Conservation (phyloP, 1,140 invertebrate species). For the Drosophila subobscura region DNA sequence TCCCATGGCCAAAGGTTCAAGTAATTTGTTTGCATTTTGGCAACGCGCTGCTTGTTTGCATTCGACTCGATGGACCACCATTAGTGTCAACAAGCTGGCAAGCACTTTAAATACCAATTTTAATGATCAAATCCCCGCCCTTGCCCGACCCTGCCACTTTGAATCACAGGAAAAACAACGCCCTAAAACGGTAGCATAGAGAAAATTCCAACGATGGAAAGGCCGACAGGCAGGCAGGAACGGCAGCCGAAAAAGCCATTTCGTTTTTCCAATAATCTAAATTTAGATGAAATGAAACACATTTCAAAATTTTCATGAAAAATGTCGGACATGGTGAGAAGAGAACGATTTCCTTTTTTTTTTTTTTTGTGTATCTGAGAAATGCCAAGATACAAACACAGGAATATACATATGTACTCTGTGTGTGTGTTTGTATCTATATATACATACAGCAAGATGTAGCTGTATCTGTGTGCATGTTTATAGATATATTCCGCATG, state of each 20-base stretch:
- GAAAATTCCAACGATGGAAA: conserved; percentile 56
- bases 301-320: conserved; percentile 82
- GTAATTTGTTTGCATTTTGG: conserved; percentile 37
- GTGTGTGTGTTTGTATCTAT: conserved; percentile 28
- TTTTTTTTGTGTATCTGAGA: conserved; percentile 61
- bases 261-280: conserved; percentile 72
- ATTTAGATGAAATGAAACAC: conserved; percentile 81
- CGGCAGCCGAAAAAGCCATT: conserved; percentile 56
- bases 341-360: conserved; percentile 39
- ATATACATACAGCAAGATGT: conserved; percentile 25
- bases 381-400: conserved; percentile 52
- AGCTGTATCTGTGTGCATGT: conserved; percentile 36
- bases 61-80: conserved; percentile 26
- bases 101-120: conserved; percentile 37
- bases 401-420: conserved; percentile 25
- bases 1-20: conserved; percentile 12
- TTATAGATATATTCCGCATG: conserved; percentile 66
- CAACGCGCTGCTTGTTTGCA: conserved; percentile 53
- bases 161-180: conserved; percentile 54
- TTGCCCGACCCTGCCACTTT: conserved; percentile 3
- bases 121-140: conserved; percentile 23
- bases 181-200: conserved; percentile 56
- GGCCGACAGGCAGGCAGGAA: conserved; percentile 20
- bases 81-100: conserved; percentile 38
- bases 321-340: conserved; percentile 60